Percentiles rank a stretch among this genome's conserved stretches.
These are phyloP conservation scores for Phainopepla nitens DNA, from an alignment of 2,113 vertebrate species.

Conservation along the genomic window DNA sequence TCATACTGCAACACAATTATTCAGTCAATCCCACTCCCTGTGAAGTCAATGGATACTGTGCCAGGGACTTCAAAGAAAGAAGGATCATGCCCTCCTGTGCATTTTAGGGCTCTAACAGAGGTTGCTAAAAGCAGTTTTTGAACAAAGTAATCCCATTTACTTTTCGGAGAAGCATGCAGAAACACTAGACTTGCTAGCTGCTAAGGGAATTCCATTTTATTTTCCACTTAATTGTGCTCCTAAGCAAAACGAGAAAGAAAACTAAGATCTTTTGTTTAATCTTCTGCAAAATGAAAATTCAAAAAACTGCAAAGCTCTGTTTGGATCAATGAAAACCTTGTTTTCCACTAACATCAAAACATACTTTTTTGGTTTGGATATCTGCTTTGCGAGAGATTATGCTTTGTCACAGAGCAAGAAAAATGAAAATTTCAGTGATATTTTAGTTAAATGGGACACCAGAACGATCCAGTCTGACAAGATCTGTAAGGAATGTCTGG, in stretches of 20 bases:
- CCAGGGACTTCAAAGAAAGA: conserved; percentile 56
- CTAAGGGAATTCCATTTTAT: conserved; percentile 4
- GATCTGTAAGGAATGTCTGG: neutral
- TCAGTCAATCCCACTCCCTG: conserved; percentile 40
- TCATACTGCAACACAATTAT: conserved; percentile 34
- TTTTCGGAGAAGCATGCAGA: conserved; percentile 23
- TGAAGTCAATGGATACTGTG: conserved; percentile 51
- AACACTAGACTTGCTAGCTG: conserved; percentile 25
- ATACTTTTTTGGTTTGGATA: neutral
- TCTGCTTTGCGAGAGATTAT: conserved; percentile 6
- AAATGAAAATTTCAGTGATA: neutral
- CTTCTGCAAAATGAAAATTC: neutral
- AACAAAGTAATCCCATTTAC: conserved; percentile 58
- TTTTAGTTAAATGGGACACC: neutral
- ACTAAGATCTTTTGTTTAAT: neutral
- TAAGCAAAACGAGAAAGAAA: neutral
- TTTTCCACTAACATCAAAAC: conserved; percentile 16
- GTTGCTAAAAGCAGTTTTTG: conserved; percentile 58
- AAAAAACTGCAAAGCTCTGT: neutral
- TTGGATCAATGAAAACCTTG: conserved; percentile 14
- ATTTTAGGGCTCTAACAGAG: conserved; percentile 34
- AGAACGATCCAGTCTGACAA: neutral
- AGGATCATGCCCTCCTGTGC: conserved; percentile 54
- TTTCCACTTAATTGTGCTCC: neutral
- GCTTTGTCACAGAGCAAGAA: neutral